phyloP scores from a whole-genome alignment of 2,888 invertebrate species.

The Euplagia quadripunctaria region DNA sequence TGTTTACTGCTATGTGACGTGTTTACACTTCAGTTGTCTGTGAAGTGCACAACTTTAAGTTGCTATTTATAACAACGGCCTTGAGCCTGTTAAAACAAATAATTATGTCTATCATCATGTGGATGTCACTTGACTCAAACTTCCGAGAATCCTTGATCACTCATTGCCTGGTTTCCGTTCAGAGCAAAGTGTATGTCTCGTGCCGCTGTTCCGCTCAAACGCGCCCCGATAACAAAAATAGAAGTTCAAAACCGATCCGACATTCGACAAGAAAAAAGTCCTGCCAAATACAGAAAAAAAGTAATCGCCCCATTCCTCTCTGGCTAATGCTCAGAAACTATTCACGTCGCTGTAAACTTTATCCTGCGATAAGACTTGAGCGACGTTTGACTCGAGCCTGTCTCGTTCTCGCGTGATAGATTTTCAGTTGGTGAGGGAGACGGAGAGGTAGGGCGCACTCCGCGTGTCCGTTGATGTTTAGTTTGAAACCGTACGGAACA shows the following conservation, averaged over 20 bases:
- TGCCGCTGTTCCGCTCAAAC: constrained; percentile 62
- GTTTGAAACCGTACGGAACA: constrained; percentile 81
- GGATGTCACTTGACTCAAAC: constrained; percentile 58
- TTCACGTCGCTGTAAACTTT: constrained; percentile 82
- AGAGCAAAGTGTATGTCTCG: constrained; percentile 61
- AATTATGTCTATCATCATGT: constrained; percentile 47
- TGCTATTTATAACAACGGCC: constrained; percentile 35
- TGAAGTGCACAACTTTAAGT: not conserved
- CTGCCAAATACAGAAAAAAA: constrained; percentile 83
- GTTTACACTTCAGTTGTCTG: not conserved
- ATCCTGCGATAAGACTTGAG: constrained; percentile 83
- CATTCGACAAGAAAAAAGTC: constrained; percentile 77
- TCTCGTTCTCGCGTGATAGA: constrained; percentile 70
- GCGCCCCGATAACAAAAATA: constrained; percentile 74
- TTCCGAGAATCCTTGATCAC: constrained; percentile 69
- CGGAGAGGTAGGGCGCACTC: constrained; percentile 79
- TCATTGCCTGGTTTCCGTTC: constrained; percentile 64
- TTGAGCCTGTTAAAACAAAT: constrained; percentile 47
- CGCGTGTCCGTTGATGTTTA: constrained; percentile 82
- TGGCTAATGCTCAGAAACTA: constrained; percentile 80
- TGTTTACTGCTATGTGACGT: constrained; percentile 17
- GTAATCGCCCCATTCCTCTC: constrained; percentile 79
- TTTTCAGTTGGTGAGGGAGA: constrained; percentile 77
- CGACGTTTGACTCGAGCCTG: constrained; percentile 63
- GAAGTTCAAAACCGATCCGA: constrained; percentile 68